These are phyloP conservation scores for Lepisosteus osseus DNA, from an alignment of 2,113 vertebrate species.

Conservation along the genomic window DNA sequence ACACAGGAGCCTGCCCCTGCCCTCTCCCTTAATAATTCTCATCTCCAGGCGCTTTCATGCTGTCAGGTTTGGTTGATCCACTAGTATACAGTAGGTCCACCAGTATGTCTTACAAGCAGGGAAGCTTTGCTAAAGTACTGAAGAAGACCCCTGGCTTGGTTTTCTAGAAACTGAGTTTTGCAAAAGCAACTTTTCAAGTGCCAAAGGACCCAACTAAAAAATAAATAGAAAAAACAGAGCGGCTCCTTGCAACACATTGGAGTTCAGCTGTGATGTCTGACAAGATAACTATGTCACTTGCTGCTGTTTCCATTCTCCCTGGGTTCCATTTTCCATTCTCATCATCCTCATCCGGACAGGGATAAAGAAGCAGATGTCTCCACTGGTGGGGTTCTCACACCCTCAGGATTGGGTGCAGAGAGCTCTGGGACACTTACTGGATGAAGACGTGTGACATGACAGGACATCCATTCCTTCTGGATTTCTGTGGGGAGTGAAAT, in stretches of 20 bases:
- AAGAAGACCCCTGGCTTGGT: no score
- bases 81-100: no score
- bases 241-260: background rate
- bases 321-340: background rate
- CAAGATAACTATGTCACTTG: conserved; percentile 10
- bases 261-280: conserved; percentile 18
- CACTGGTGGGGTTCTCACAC: background rate
- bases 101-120: no score
- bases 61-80: no score
- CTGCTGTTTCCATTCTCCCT: conserved; percentile 1
- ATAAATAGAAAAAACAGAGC: no score
- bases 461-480: conserved; percentile 14
- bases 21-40: no score
- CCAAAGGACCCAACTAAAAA: no score
- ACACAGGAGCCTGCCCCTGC: no score
- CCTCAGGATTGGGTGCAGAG: background rate
- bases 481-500: conserved; percentile 5
- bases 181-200: no score
- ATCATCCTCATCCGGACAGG: background rate
- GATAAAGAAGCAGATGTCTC: background rate
- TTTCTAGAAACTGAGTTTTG: no score
- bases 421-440: background rate
- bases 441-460: conserved; percentile 21
- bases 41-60: no score
- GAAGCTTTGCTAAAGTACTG: no score